Base-by-base conservation (phyloP, 2,888 invertebrate genomes). In the Nemotelus pantherinus region DNA sequence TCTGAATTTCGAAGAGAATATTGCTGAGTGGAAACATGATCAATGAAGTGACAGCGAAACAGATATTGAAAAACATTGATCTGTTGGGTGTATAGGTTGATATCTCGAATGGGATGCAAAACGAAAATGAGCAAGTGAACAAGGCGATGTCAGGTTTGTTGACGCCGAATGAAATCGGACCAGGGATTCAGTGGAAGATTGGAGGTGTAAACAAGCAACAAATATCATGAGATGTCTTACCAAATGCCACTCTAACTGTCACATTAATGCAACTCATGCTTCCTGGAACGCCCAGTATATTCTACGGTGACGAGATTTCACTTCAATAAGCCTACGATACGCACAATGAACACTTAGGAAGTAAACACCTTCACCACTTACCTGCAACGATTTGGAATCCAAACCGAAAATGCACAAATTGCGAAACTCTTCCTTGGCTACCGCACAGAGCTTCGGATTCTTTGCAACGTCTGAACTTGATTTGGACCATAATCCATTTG, bases 281-380 rank as follows among this genome's bases (percentile, higher is more conserved):
- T 57, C 97, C 97, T 0, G 98, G 91, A 6, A 95, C 96, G 0
- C 91, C 95, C 0, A 94, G 92, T 81, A 91, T 96, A 82, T 95
- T 96, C 87, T 97, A 97, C 86, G 97, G 97, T 0, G 96, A 97
- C 85, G 97, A 97, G 89, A 92, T 97, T 80, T 93, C 93, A 2
- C 87, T 95, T 81, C 88, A 89, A 67, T 90, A 92, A 81, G 84
- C 90, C 2, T 83, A 88, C 60, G 90, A 91, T 82, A 87, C 89
- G 3, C 88, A 90, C 81, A 88, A 88, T 76, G 91, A 92, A 83
- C 89, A 89, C 78, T 88, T 88, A 80, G 90, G 91, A 82, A 88
- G 90, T 53, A 88, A 89, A 81, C 90, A 92, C 83, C 85, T 93
- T 10, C 91, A 92, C 81, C 93, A 94, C 83, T 86, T 94, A 72